These are phyloP conservation scores for Tetanocera ferruginea DNA, from an alignment of 2,888 invertebrate species.

Conservation along the genomic window DNA sequence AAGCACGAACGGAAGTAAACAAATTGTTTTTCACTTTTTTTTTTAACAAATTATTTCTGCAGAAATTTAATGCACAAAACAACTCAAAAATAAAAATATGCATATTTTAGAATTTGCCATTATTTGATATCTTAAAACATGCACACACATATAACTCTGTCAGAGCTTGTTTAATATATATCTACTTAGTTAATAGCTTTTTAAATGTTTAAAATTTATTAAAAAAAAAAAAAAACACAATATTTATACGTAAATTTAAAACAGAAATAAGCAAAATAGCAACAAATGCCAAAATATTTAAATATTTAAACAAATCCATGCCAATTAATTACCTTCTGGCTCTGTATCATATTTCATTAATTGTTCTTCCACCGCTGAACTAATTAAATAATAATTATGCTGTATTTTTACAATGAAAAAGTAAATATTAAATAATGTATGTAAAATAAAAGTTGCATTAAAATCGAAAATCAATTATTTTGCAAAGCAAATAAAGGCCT, in stretches of 20 bases:
- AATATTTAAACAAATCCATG: neutral
- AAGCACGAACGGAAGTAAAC: too few species aligned
- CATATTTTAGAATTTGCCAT: too few species aligned
- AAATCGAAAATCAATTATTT: constrained; percentile 28
- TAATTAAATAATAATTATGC: constrained; percentile 33
- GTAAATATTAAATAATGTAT: neutral
- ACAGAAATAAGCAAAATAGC: neutral
- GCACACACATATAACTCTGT: neutral
- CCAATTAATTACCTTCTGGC: constrained; percentile 17
- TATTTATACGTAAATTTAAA: neutral
- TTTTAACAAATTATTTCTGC: too few species aligned
- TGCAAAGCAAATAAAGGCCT: constrained; percentile 18
- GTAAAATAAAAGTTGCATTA: constrained; percentile 2
- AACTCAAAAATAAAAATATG: too few species aligned
- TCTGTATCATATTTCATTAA: constrained; percentile 27
- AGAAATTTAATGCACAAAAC: too few species aligned
- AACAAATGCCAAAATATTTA: neutral
- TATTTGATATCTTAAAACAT: neutral
- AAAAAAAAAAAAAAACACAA: neutral
- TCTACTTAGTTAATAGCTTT: neutral
- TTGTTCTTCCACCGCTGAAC: constrained; percentile 15
- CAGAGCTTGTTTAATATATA: neutral
- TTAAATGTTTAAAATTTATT: neutral
- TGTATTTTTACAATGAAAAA: neutral
- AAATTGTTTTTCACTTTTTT: too few species aligned